Evolutionary conservation across 53 echinoderm and acorn worm species (phyloP).

Genomic region (Echinarachnius parma): DNA sequence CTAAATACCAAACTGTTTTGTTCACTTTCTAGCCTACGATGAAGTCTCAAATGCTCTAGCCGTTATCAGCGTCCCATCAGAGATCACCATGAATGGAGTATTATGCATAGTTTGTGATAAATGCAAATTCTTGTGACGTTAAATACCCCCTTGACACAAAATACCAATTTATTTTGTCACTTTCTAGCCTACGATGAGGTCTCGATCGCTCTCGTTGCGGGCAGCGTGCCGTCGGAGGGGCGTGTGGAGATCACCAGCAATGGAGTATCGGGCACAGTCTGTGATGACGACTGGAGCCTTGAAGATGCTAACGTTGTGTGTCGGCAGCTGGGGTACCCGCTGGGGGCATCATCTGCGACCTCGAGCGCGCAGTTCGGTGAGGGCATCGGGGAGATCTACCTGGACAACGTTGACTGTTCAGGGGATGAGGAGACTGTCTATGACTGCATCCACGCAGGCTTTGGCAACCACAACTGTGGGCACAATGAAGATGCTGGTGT

Average conservation of each 20-base stretch:
- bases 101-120: too few species aligned
- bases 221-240: neutral
- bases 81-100: too few species aligned
- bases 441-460: constrained; percentile 22
- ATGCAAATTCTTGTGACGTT: too few species aligned
- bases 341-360: neutral
- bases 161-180: too few species aligned
- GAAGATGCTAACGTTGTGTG: constrained; percentile 17
- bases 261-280: constrained; percentile 20
- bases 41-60: too few species aligned
- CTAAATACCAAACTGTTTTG: too few species aligned
- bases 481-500: constrained; percentile 26
- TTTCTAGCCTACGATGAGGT: too few species aligned
- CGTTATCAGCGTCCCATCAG: too few species aligned
- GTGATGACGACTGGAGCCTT: constrained; percentile 27
- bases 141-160: too few species aligned
- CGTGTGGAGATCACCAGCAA: constrained; percentile 19
- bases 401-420: constrained; percentile 10
- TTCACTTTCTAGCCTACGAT: too few species aligned
- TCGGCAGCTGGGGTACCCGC: constrained; percentile 22
- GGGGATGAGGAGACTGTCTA: constrained; percentile 18
- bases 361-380: neutral
- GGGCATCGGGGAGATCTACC: constrained; percentile 20
- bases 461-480: constrained; percentile 21
- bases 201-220: constrained; percentile 1